Evolutionary conservation across 2,888 invertebrate species (phyloP).

Genomic region (Ochlodes sylvanus): DNA sequence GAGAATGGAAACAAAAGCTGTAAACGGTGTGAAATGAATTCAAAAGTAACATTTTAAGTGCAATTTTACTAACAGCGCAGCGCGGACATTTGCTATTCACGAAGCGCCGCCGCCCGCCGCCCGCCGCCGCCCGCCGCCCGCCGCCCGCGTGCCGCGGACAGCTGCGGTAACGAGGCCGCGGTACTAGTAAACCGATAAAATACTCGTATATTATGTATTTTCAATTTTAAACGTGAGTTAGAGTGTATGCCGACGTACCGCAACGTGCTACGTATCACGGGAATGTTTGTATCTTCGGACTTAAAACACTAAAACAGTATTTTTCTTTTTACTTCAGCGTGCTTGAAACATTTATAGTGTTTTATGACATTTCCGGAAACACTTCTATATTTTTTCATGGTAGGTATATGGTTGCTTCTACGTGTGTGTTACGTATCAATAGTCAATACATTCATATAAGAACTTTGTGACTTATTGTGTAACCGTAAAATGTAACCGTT

Average conservation of each 20-base stretch:
- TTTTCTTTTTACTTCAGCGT: neutral
- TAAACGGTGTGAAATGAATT: neutral
- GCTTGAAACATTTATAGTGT: too few species aligned
- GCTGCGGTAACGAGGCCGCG: slow-evolving; percentile 16
- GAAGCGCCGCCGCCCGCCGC: neutral
- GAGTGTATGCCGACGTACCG: neutral
- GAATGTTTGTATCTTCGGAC: neutral
- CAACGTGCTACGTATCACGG: neutral
- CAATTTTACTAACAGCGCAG: neutral
- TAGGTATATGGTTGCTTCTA: too few species aligned
- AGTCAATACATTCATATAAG: too few species aligned
- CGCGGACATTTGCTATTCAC: slow-evolving; percentile 9
- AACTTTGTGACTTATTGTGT: too few species aligned
- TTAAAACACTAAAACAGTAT: neutral
- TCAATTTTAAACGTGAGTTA: slow-evolving; percentile 6
- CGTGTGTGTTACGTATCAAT: too few species aligned
- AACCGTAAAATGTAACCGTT: too few species aligned
- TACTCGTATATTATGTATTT: slow-evolving; percentile 13
- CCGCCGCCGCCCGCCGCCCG: neutral
- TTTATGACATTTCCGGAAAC: too few species aligned
- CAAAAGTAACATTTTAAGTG: slow-evolving; percentile 8
- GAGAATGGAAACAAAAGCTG: neutral
- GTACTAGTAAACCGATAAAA: neutral
- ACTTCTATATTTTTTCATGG: too few species aligned
- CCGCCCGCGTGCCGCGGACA: slow-evolving; percentile 14